Conservation (phyloP, 2,797 vertebrate species). For the Monodelphis domestica region DNA sequence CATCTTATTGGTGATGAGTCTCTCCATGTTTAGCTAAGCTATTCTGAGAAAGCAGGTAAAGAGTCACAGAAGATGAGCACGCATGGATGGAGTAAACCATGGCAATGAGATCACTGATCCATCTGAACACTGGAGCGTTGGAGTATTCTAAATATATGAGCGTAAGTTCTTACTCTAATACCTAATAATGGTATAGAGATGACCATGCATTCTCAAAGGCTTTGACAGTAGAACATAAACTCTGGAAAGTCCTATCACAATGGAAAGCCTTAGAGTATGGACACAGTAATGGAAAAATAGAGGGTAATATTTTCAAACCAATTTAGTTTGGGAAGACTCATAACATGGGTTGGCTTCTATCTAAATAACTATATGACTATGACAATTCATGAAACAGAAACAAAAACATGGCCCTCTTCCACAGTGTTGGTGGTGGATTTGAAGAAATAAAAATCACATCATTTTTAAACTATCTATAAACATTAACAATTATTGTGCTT, state of each 20-base stretch:
- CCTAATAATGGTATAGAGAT: neutral
- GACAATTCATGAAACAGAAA: too few species aligned
- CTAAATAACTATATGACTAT: neutral
- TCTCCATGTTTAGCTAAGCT: neutral
- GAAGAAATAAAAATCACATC: too few species aligned
- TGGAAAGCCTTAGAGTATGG: neutral
- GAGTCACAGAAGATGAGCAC: neutral
- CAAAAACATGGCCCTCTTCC: too few species aligned
- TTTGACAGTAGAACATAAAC: neutral
- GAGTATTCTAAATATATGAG: neutral
- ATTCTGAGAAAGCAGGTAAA: neutral
- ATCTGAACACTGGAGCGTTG: neutral
- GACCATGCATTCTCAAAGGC: neutral
- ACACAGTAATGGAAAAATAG: neutral
- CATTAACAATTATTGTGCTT: too few species aligned
- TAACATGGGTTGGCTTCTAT: neutral
- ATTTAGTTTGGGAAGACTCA: neutral
- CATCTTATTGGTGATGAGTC: neutral
- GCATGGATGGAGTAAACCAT: neutral
- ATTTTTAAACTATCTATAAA: too few species aligned
- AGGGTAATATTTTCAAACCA: neutral
- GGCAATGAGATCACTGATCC: neutral
- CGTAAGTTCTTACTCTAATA: neutral
- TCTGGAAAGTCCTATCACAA: neutral
- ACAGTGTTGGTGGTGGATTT: too few species aligned